A percentile compares a stretch with the other conserved stretches of the same genome.
phyloP scores from a whole-genome alignment of 2,797 vertebrate genomes.

The Melopsittacus undulatus region DNA sequence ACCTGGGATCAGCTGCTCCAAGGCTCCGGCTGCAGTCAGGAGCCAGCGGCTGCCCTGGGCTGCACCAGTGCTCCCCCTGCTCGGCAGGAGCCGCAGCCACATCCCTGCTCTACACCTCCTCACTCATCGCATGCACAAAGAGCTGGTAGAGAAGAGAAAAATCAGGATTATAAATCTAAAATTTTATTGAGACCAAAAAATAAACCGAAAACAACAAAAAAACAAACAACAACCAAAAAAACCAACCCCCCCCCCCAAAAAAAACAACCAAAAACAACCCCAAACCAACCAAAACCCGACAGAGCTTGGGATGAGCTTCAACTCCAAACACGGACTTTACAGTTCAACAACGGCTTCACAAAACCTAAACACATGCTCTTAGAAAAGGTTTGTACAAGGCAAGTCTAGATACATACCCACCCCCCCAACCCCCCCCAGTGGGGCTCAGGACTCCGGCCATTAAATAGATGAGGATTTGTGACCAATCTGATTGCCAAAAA shows the following conservation, averaged over 20 bases:
- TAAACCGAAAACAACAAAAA: background rate
- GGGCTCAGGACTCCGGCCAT: too few species aligned
- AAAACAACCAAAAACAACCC: too few species aligned
- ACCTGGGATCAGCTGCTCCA: background rate
- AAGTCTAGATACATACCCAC: constrained; percentile 52
- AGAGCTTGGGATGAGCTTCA: constrained; percentile 74
- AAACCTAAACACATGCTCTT: constrained; percentile 80
- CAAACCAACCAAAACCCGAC: constrained; percentile 24
- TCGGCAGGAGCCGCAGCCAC: background rate
- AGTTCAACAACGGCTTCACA: constrained; percentile 79
- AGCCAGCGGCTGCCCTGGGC: background rate
- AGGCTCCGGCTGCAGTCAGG: background rate
- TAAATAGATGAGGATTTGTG: constrained; percentile 50
- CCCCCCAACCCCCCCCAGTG: constrained; percentile 23
- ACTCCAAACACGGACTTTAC: constrained; percentile 75
- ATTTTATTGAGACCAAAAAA: constrained; percentile 81
- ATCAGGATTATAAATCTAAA: constrained; percentile 83
- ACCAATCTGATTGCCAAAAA: background rate
- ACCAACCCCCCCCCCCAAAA: too few species aligned
- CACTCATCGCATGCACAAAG: background rate
- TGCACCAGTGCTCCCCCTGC: background rate
- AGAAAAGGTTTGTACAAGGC: constrained; percentile 76
- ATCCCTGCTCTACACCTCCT: background rate
- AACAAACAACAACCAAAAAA: background rate
- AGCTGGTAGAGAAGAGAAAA: constrained; percentile 26